These are phyloP conservation scores for Netelia inedita DNA, from an alignment of 2,888 invertebrate species.

Conservation along the genomic window DNA sequence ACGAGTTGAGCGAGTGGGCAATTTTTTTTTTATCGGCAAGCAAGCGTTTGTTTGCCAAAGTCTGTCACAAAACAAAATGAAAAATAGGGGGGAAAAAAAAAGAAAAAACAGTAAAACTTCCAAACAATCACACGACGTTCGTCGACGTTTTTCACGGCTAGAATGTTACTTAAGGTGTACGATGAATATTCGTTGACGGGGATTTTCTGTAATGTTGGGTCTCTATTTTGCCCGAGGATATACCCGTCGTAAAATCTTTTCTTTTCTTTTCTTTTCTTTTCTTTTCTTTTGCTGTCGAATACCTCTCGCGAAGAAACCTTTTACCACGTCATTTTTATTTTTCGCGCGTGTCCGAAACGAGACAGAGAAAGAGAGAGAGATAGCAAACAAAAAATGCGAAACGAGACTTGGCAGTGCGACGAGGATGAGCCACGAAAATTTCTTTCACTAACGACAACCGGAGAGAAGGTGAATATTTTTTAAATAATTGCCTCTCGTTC, in stretches of 20 bases:
- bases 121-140: constrained; percentile 74
- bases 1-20: neutral
- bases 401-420: constrained; percentile 49
- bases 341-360: constrained; percentile 15
- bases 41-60: constrained; percentile 12
- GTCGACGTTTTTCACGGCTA: constrained; percentile 74
- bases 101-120: constrained; percentile 63
- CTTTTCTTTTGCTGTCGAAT: too few species aligned
- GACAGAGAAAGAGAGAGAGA: constrained; percentile 18
- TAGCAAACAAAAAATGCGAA: constrained; percentile 13
- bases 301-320: neutral
- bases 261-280: neutral
- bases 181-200: constrained; percentile 47
- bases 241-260: constrained; percentile 24
- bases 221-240: constrained; percentile 24
- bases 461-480: neutral
- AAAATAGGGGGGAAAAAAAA: neutral
- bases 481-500: constrained; percentile 28
- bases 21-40: neutral
- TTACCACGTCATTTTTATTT: constrained; percentile 20
- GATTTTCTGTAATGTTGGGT: neutral
- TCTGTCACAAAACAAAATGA: neutral
- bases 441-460: constrained; percentile 13
- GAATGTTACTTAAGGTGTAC: constrained; percentile 80
- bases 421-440: constrained; percentile 29